Conservation (phyloP, 1,140 invertebrate genomes). For the Calephelis nemesis region DNA sequence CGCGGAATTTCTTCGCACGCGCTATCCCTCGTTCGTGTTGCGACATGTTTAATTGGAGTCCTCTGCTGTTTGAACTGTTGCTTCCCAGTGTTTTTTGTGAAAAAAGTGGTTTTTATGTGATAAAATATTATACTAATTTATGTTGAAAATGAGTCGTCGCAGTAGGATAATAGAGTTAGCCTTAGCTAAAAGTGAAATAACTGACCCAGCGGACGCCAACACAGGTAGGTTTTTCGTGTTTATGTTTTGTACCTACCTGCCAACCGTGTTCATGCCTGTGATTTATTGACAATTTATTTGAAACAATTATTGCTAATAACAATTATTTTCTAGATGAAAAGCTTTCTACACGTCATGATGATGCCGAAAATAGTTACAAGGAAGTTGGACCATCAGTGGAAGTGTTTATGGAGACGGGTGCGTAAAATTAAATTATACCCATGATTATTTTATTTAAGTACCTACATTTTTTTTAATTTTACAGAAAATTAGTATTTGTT, state of each 20-base stretch:
- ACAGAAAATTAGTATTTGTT: too few relatives aligned
- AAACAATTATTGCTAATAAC: neutral
- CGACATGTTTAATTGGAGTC: too few relatives aligned
- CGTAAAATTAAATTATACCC: neutral
- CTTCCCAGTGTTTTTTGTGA: too few relatives aligned
- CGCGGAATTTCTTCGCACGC: too few relatives aligned
- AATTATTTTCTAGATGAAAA: neutral
- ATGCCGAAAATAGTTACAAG: neutral
- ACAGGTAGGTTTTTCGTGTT: too few relatives aligned
- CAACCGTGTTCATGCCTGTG: too few relatives aligned
- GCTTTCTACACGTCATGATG: neutral
- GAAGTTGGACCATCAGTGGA: neutral
- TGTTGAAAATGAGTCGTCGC: neutral
- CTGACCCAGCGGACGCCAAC: neutral
- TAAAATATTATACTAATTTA: too few relatives aligned
- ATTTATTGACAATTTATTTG: neutral
- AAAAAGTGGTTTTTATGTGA: too few relatives aligned
- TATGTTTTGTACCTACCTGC: too few relatives aligned
- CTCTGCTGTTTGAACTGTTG: too few relatives aligned
- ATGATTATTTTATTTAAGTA: neutral
- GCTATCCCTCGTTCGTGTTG: too few relatives aligned
- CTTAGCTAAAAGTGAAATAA: constrained; percentile 9
- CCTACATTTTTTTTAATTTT: too few relatives aligned
- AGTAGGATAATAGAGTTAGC: constrained; percentile 5
- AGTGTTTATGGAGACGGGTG: neutral